These are phyloP conservation scores for Phenganax marumi DNA, from an alignment of 92 coral and sea anemone genomes.

Conservation along the genomic window DNA sequence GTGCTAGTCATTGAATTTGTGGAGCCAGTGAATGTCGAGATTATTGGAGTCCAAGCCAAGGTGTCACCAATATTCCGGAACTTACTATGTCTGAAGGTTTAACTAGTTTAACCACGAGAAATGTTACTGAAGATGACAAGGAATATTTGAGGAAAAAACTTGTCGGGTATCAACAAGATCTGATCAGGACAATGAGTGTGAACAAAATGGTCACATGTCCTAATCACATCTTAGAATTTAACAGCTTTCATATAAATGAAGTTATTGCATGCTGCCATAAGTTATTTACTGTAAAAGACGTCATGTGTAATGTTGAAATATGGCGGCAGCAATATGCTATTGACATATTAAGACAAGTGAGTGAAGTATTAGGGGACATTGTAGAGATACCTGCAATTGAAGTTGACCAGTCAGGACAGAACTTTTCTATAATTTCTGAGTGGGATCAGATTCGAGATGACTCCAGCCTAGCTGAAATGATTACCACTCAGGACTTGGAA, in stretches of 20 bases:
- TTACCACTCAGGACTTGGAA: too few species aligned
- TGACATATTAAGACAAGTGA: constrained; percentile 1
- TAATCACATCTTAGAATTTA: neutral
- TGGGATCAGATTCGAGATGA: constrained; percentile 62
- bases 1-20: constrained; percentile 48
- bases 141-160: constrained; percentile 43
- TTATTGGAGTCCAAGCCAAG: constrained; percentile 35
- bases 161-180: constrained; percentile 17
- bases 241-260: neutral
- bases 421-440: constrained; percentile 42
- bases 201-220: constrained; percentile 21
- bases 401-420: neutral
- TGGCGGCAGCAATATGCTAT: constrained; percentile 15
- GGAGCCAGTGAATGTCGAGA: constrained; percentile 39
- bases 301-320: constrained; percentile 6
- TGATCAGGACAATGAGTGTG: constrained; percentile 1
- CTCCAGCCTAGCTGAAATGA: constrained; percentile 46
- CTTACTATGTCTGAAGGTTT: neutral
- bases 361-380: constrained; percentile 6
- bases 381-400: constrained; percentile 11
- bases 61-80: neutral
- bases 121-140: constrained; percentile 33
- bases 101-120: neutral
- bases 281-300: constrained; percentile 4
- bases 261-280: neutral